These are phyloP conservation scores for Spheniscus humboldti DNA, from an alignment of 2,797 vertebrate genomes.

Conservation along the genomic window DNA sequence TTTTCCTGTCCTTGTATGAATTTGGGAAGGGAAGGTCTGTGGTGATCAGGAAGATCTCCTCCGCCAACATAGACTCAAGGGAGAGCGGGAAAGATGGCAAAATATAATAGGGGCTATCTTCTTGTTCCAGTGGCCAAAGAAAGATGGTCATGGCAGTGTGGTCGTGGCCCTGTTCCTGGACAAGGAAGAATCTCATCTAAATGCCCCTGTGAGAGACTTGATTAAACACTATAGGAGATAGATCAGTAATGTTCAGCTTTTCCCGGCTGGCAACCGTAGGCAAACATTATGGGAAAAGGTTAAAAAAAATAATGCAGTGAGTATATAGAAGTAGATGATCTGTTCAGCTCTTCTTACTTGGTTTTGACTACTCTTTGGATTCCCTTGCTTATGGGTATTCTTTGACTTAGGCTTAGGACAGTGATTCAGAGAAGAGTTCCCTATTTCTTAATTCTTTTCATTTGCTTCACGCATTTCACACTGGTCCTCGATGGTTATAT, in stretches of 20 bases:
- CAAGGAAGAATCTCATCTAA: not conserved
- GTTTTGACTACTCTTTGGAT: not conserved
- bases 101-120: not conserved
- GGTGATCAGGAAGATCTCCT: not conserved
- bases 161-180: not conserved
- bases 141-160: not conserved
- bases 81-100: not conserved
- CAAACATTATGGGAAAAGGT: not conserved
- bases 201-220: not conserved
- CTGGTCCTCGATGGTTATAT: not conserved
- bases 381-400: not conserved
- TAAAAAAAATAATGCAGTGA: not conserved
- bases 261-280: not conserved
- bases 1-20: not conserved
- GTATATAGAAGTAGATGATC: not conserved
- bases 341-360: not conserved
- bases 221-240: not conserved
- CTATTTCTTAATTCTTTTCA: not conserved
- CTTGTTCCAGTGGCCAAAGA: not conserved
- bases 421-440: not conserved
- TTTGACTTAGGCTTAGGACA: not conserved
- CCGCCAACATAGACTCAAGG: not conserved
- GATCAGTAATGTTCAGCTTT: not conserved
- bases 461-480: not conserved
- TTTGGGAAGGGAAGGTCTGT: not conserved